These are phyloP conservation scores for Listronotus oregonensis DNA, from an alignment of 1,140 invertebrate species.

Conservation along the genomic window DNA sequence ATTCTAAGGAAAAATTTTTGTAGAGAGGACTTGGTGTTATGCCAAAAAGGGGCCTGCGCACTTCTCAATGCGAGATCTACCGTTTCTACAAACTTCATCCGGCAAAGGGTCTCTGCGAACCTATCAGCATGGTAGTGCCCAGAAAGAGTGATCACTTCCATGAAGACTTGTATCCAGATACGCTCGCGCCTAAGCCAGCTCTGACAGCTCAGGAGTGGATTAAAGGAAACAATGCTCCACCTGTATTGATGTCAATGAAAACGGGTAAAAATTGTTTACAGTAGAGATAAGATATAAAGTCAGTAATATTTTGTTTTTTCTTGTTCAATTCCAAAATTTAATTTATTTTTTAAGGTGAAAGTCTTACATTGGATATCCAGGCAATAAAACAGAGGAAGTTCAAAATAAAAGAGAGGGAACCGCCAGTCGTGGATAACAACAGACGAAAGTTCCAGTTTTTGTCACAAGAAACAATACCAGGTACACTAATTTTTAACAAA, in stretches of 20 bases:
- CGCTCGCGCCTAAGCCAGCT: conserved; percentile 79
- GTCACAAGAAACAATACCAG: conserved; percentile 76
- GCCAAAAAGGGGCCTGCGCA: conserved; percentile 91
- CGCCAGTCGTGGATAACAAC: conserved; percentile 65
- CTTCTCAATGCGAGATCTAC: conserved; percentile 81
- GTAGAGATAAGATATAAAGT: too few species aligned
- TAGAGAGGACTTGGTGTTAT: conserved; percentile 88
- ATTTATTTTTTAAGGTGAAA: conserved; percentile 16
- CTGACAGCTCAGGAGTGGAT: conserved; percentile 89
- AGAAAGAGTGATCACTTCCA: conserved; percentile 71
- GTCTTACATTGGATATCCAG: conserved; percentile 23
- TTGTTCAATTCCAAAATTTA: too few species aligned
- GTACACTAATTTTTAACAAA: conserved; percentile 2
- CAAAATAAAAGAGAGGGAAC: conserved; percentile 51
- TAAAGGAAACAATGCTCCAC: conserved; percentile 78
- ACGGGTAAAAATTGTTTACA: conserved; percentile 61
- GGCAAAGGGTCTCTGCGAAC: conserved; percentile 83
- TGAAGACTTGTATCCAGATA: conserved; percentile 94
- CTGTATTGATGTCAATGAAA: conserved; percentile 83
- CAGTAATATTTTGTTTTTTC: too few species aligned
- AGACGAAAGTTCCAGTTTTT: conserved; percentile 85
- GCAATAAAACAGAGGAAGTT: conserved; percentile 58
- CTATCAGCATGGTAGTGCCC: conserved; percentile 93
- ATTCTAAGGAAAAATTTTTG: too few species aligned
- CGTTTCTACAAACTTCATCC: conserved; percentile 93